Percentiles rank a stretch among this genome's conserved stretches.
These are phyloP conservation scores for Scalopus aquaticus DNA, from an alignment of 2,113 vertebrate genomes.

Conservation along the genomic window DNA sequence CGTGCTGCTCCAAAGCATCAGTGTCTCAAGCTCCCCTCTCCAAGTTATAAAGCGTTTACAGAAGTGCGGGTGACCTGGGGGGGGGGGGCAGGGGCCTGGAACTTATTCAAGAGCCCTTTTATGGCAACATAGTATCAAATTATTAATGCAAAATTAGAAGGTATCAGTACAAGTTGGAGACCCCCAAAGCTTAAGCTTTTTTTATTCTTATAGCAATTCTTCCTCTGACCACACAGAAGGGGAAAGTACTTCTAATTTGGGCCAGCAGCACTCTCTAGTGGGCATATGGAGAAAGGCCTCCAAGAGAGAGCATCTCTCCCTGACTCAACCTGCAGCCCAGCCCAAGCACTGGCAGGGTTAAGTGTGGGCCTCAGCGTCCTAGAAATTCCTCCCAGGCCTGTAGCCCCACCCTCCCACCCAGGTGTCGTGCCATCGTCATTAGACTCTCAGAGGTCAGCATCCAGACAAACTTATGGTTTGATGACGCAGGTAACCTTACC, in stretches of 20 bases:
- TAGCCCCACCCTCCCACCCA: too few relatives aligned
- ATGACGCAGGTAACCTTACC: not conserved
- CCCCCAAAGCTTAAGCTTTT: not conserved
- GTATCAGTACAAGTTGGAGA: not conserved
- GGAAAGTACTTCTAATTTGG: not conserved
- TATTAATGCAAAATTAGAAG: not conserved
- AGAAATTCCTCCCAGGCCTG: not conserved
- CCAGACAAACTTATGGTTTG: not conserved
- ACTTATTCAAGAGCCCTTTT: not conserved
- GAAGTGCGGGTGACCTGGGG: not conserved
- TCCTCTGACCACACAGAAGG: not conserved
- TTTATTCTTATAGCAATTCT: not conserved
- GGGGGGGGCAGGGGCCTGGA: not conserved
- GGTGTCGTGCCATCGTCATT: too few relatives aligned
- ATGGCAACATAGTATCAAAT: not conserved
- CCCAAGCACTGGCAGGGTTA: too few relatives aligned
- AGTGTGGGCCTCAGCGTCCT: not conserved
- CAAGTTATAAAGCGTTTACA: not conserved
- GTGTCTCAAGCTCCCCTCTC: not conserved
- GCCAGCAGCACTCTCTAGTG: conserved; percentile 53
- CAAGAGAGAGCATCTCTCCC: too few relatives aligned
- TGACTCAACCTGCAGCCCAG: too few relatives aligned
- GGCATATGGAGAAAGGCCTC: not conserved
- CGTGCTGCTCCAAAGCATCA: not conserved
- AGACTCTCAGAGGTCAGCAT: not conserved